Base-by-base conservation (phyloP, 2,113 vertebrate genomes). In the Bambusicola thoracicus region DNA sequence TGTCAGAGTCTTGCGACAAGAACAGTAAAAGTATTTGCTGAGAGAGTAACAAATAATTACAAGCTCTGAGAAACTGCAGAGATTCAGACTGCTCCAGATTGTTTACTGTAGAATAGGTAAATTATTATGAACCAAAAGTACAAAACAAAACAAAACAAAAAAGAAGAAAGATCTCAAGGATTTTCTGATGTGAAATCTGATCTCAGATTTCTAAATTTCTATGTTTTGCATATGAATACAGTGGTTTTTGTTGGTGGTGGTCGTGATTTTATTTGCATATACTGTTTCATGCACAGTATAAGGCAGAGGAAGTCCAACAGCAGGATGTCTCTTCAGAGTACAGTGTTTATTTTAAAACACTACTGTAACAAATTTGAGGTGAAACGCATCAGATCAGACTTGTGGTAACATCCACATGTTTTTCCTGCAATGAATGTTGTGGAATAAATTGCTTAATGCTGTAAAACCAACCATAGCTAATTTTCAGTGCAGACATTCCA, bases 381-480 rank as follows among this genome's bases (percentile, higher is more conserved):
- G 46, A 84, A 86, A 72, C 34, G 24, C 15, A 84, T 25, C 49
- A 78, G 65, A 72, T 65, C 32, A 88, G 15, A 12, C 32, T 55
- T 75, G 20, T 17, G 14, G 15, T 30, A 78, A 36, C 29, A 44
- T 30, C 40, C 17, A n/a, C 29, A 21, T 30, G 20, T 17, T 87
- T 81, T 13, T 56, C 12, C 16, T 72, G 22, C 22, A 68, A 48
- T 19, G 81, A 87, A 72, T 84, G 34, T 59, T 55, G 10, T 59
- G 73, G 55, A 93, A 72, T 89, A 79, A 11, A 78, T 84, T 92
- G 81, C 38, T 10, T 89, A 81, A 91, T 40, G 21, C 38, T 21
- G 32, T 46, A 94, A 87, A 95, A 41, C 8, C 12, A 81, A 3
- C 21, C 55, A 20, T 15, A 86, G 81, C 48, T 77, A 82, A 74